Percentiles rank a stretch among this genome's conserved stretches.
These are phyloP conservation scores for Crotalus adamanteus DNA, from an alignment of 2,797 vertebrate species.

Conservation along the genomic window DNA sequence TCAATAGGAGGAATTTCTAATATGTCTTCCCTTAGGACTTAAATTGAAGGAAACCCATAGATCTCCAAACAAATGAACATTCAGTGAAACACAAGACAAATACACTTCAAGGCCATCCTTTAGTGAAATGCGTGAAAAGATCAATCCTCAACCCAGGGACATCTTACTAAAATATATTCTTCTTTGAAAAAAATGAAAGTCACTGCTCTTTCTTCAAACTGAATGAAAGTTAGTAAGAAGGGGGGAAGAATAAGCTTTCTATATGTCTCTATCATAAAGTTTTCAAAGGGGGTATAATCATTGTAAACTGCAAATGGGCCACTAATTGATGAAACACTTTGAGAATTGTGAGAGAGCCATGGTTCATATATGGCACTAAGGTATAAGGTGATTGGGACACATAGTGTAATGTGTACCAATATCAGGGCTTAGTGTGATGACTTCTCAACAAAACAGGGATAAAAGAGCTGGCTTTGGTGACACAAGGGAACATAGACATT, in stretches of 20 bases:
- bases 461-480: not conserved
- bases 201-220: not conserved
- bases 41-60: not conserved
- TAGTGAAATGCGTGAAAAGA: not conserved
- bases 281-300: not conserved
- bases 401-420: not conserved
- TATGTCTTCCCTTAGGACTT: not conserved
- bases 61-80: not conserved
- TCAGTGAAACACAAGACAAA: not conserved
- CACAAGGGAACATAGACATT: not conserved
- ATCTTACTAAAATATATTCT: not conserved
- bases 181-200: not conserved
- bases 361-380: not conserved
- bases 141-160: not conserved
- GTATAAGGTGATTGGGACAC: not conserved
- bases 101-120: not conserved
- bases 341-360: not conserved
- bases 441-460: not conserved
- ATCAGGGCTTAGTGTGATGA: not conserved
- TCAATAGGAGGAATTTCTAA: not conserved
- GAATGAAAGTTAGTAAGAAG: not conserved
- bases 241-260: not conserved
- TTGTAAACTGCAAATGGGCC: not conserved
- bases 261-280: not conserved
- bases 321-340: not conserved